Evolutionary conservation across 1,140 invertebrate species (phyloP), one percentile per base, ranked within the genome.

Genomic region (Panonychus citri): DNA sequence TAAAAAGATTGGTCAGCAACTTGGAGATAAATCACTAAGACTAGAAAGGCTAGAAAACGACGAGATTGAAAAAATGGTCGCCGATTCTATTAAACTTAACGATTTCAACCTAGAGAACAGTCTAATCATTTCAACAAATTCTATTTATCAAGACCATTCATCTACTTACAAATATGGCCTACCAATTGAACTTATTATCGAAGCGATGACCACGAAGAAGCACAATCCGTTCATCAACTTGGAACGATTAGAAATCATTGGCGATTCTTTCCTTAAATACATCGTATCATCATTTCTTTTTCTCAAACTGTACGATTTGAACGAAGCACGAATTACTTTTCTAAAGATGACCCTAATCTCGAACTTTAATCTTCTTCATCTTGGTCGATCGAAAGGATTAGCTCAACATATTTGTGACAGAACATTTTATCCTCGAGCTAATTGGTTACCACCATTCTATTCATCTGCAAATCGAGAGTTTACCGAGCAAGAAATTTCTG

Each of bases 191-290:
- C 30, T 34, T 5, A 34, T 34, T 34, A 12, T 34, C 0, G 30
- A 34, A 34, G 30, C 30, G 0, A 7, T 34, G 5, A 34, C 30
- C 30, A 34, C 30, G 30, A 34, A 34, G 12, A 34, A 34, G 12
- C 5, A 5, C 12, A 12, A 34, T 12, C 12, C 30, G 0, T 79
- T 86, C 52, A 34, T 34, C 0, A 79, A 87, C 66, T 72, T 87
- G 59, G 87, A 93, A 67, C 71, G 85, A 4, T 67, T 81, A 4
- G 87, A 93, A 70, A 82, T 82, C 0, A 72, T 93, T 19, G 88
- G 88, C 0, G 87, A 94, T 70, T 81, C 83, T 0, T 90, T 87
- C 65, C 70, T 93, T 0, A 94, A 93, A 69, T 81, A 83, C 61
- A 77, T 78, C 3, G 70, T 76, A 13, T 81, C 80, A 10, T 65